Percentiles rank a stretch among this genome's conserved stretches.
These are phyloP conservation scores for Solen grandis DNA, from an alignment of 1,140 invertebrate genomes.

Conservation along the genomic window DNA sequence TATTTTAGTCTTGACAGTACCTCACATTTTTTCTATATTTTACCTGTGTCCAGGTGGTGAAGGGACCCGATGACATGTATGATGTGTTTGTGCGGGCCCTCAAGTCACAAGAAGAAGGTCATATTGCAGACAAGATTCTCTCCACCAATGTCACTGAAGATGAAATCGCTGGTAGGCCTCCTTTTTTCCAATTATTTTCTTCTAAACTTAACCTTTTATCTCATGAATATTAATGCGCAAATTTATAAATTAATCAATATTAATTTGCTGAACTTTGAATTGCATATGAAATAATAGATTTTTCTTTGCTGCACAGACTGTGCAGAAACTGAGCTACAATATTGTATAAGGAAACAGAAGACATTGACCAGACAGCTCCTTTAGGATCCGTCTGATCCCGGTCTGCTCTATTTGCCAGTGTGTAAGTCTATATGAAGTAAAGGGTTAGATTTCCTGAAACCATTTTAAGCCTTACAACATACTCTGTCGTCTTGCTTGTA, in stretches of 20 bases:
- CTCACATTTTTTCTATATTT: too few species aligned
- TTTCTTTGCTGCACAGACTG: too few species aligned
- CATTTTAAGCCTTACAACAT: background rate
- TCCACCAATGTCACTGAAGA: background rate
- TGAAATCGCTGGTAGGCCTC: constrained; percentile 19
- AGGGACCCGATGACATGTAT: constrained; percentile 19
- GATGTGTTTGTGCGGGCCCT: constrained; percentile 21
- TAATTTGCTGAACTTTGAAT: too few species aligned
- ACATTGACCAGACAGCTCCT: too few species aligned
- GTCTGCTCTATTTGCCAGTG: constrained; percentile 20
- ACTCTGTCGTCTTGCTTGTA: too few species aligned
- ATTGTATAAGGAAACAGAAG: too few species aligned
- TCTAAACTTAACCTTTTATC: constrained; percentile 17
- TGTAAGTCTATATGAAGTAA: constrained; percentile 15
- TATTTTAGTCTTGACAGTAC: too few species aligned
- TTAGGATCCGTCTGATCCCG: too few species aligned
- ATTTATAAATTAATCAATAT: too few species aligned
- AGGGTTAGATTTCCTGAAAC: background rate
- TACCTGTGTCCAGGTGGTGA: constrained; percentile 17
- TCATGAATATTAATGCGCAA: too few species aligned
- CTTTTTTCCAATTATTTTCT: background rate
- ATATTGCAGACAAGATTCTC: constrained; percentile 24
- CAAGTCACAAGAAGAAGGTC: constrained; percentile 6
- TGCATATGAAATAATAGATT: too few species aligned
- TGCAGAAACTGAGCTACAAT: too few species aligned